phyloP scores from a whole-genome alignment of 1,140 invertebrate species.

The Ceratosolen fusciceps region DNA sequence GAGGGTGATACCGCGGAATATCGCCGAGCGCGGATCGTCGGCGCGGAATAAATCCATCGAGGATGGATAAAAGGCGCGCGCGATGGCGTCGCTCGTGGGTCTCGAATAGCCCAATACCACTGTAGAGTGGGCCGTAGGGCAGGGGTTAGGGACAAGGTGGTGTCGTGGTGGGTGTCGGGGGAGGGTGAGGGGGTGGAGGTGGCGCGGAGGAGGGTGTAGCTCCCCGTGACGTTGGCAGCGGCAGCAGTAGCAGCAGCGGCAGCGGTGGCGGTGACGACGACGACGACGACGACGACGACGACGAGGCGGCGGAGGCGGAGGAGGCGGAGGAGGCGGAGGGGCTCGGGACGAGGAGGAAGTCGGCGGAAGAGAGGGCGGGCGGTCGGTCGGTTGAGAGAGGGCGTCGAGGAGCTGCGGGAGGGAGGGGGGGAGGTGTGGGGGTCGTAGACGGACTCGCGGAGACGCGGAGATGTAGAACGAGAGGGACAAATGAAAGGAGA shows the following conservation, averaged over 20 bases:
- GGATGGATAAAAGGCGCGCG: conserved; percentile 48
- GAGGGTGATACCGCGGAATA: conserved; percentile 2
- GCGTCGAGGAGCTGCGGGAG: background rate
- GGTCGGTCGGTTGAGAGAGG: no score
- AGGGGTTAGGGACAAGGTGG: background rate
- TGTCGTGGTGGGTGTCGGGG: background rate
- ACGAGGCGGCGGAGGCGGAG: background rate
- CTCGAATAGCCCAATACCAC: conserved; percentile 55
- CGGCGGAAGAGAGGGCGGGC: conserved; percentile 62
- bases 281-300: no score
- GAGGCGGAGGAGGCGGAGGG: conserved; percentile 5
- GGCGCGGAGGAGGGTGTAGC: background rate
- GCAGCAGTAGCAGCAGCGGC: background rate
- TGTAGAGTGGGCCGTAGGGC: no score
- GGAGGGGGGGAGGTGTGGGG: background rate
- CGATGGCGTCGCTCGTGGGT: conserved; percentile 53
- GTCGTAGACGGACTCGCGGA: conserved; percentile 29
- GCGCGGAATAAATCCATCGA: conserved; percentile 39
- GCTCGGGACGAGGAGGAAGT: conserved; percentile 54
- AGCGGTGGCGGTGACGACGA: background rate
- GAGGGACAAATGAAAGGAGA: conserved; percentile 71
- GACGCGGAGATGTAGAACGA: conserved; percentile 61
- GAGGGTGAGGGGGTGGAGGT: background rate
- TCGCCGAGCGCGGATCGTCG: background rate
- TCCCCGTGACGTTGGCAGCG: background rate